Evolutionary conservation across 2,888 invertebrate species (phyloP).

Genomic region (Drosophila nr. perissopoda): DNA sequence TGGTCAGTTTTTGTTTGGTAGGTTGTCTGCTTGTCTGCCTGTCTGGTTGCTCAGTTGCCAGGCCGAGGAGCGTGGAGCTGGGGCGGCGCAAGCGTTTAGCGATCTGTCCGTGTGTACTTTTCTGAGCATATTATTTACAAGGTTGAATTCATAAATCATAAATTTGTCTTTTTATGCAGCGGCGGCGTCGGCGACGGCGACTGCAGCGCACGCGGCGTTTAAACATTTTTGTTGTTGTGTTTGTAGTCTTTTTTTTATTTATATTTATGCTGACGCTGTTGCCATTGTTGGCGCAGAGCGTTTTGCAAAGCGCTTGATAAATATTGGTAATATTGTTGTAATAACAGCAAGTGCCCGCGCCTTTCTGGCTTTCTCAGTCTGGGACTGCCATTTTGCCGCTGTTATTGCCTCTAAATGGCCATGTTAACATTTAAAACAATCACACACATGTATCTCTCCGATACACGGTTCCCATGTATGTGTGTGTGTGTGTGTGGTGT

Average conservation of each 20-base stretch:
- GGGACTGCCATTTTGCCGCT: constrained; percentile 79
- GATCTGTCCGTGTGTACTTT: constrained; percentile 71
- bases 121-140: constrained; percentile 80
- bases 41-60: constrained; percentile 27
- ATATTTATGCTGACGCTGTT: constrained; percentile 73
- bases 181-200: constrained; percentile 47
- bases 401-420: constrained; percentile 81
- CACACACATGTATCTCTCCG: constrained; percentile 68
- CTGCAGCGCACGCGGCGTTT: constrained; percentile 65
- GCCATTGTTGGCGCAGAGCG: constrained; percentile 65
- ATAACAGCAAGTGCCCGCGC: constrained; percentile 77
- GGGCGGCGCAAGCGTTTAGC: constrained; percentile 68
- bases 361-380: constrained; percentile 68
- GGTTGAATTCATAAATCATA: constrained; percentile 82
- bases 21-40: constrained; percentile 24
- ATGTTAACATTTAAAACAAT: constrained; percentile 81
- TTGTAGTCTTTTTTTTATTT: constrained; percentile 9
- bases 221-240: constrained; percentile 39
- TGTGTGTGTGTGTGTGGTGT: constrained; percentile 17
- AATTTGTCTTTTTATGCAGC: constrained; percentile 80
- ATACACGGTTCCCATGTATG: constrained; percentile 27
- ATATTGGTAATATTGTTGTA: constrained; percentile 80
- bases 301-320: constrained; percentile 71
- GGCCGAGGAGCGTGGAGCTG: constrained; percentile 9
- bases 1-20: constrained; percentile 60